A percentile compares a stretch with the other conserved stretches of the same genome.
Evolutionary conservation across 2,797 vertebrate species (phyloP).

Genomic region (Spondyliosoma cantharus): DNA sequence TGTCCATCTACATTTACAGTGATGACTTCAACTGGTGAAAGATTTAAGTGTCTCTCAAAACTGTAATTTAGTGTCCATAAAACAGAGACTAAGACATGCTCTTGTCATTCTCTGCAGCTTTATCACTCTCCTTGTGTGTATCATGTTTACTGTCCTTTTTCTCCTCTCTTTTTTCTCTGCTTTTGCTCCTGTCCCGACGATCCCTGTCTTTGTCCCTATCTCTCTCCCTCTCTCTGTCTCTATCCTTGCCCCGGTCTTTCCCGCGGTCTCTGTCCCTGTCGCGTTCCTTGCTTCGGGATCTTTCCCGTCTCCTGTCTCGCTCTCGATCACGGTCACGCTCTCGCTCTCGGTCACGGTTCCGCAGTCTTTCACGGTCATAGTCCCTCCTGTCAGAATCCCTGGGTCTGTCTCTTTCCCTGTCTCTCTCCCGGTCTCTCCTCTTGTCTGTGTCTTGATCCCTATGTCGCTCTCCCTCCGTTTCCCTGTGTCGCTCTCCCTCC

Average conservation of each 20-base stretch:
- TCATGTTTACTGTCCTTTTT: constrained; percentile 88
- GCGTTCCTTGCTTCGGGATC: constrained; percentile 51
- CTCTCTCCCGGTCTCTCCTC: constrained; percentile 64
- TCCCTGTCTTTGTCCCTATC: constrained; percentile 84
- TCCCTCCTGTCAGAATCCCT: constrained; percentile 69
- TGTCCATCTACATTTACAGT: constrained; percentile 64
- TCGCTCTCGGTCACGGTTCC: constrained; percentile 72
- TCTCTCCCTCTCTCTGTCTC: constrained; percentile 49
- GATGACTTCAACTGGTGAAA: constrained; percentile 37
- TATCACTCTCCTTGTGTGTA: constrained; percentile 82
- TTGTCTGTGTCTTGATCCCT: constrained; percentile 67
- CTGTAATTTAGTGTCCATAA: constrained; percentile 30
- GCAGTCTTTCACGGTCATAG: constrained; percentile 56
- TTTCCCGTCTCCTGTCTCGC: constrained; percentile 61
- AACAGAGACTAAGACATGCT: constrained; percentile 71
- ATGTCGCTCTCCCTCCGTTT: constrained; percentile 57
- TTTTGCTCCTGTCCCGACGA: constrained; percentile 85
- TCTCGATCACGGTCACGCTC: constrained; percentile 58
- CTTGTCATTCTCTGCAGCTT: constrained; percentile 77
- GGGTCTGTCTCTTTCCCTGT: constrained; percentile 55
- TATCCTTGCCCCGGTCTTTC: constrained; percentile 28
- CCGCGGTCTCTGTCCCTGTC: constrained; percentile 52
- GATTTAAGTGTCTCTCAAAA: constrained; percentile 44
- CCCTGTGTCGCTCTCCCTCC: constrained; percentile 59
- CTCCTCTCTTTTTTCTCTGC: constrained; percentile 86